Conservation (phyloP, 1,140 invertebrate species). For the Musca vetustissima region DNA sequence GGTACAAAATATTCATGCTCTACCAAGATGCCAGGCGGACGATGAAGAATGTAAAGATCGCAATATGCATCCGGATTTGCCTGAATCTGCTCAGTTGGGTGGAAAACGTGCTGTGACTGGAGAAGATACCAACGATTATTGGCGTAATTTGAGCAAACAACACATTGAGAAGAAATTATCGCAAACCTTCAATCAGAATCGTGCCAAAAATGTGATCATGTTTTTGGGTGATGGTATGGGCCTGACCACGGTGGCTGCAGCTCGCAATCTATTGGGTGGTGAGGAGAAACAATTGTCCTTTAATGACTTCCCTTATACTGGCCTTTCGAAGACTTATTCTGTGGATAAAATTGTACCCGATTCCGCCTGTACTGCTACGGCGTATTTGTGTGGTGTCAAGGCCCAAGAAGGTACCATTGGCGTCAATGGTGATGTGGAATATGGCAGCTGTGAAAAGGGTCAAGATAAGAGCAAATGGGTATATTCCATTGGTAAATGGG, state of each 20-base stretch:
- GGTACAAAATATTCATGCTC: background rate
- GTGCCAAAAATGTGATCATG: conserved; percentile 71
- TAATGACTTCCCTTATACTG: conserved; percentile 73
- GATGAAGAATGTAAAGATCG: conserved; percentile 28
- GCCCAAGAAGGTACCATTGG: conserved; percentile 76
- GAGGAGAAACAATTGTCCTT: conserved; percentile 70
- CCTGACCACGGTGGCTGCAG: conserved; percentile 68
- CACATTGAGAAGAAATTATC: conserved; percentile 29
- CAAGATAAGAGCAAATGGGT: conserved; percentile 59
- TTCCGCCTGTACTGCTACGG: conserved; percentile 65
- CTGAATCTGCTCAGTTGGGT: background rate
- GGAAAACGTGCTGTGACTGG: background rate
- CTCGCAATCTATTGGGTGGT: conserved; percentile 63
- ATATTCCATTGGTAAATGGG: conserved; percentile 71
- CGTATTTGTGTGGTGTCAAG: conserved; percentile 80
- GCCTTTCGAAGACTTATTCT: conserved; percentile 78
- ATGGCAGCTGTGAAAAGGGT: conserved; percentile 62
- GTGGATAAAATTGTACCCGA: conserved; percentile 68
- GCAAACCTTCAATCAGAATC: conserved; percentile 41
- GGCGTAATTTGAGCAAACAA: conserved; percentile 37
- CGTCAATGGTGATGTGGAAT: conserved; percentile 64
- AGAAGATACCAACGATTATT: conserved; percentile 41
- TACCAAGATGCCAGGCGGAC: conserved; percentile 24
- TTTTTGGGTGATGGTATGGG: conserved; percentile 81
- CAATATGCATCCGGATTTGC: conserved; percentile 28